phyloP scores from a whole-genome alignment of 2,797 vertebrate genomes.

The Morus bassanus region DNA sequence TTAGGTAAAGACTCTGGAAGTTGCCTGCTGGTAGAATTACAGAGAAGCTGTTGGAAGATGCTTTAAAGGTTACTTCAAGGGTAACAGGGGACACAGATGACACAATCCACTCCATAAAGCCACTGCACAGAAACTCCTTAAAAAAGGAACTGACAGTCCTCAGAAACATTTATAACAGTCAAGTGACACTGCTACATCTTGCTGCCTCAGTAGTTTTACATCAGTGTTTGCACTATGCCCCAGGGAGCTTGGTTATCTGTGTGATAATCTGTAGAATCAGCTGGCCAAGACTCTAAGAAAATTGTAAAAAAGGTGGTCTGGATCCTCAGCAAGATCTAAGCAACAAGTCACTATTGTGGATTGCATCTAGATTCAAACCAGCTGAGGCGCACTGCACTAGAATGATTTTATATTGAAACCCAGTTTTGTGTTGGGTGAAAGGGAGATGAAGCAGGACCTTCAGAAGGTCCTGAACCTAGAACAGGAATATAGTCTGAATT shows the following conservation, averaged over 20 bases:
- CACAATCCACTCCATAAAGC: background rate
- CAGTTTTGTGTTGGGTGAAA: background rate
- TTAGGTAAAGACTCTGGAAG: background rate
- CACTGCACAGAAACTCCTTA: background rate
- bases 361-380: background rate
- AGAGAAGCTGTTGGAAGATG: background rate
- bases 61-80: background rate
- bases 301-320: background rate
- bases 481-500: background rate
- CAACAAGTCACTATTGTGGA: background rate
- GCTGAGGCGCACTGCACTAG: background rate
- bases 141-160: background rate
- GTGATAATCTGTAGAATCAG: background rate
- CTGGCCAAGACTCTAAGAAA: background rate
- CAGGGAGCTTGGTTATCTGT: background rate
- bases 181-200: background rate
- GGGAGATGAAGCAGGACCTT: background rate
- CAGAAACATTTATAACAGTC: background rate
- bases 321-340: background rate
- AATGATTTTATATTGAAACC: background rate
- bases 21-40: conserved; percentile 5
- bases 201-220: background rate
- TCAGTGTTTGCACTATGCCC: background rate
- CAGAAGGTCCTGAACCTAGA: background rate
- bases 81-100: background rate